phyloP scores from a whole-genome alignment of 2,113 vertebrate species.

The Phrynosoma blainvillii region DNA sequence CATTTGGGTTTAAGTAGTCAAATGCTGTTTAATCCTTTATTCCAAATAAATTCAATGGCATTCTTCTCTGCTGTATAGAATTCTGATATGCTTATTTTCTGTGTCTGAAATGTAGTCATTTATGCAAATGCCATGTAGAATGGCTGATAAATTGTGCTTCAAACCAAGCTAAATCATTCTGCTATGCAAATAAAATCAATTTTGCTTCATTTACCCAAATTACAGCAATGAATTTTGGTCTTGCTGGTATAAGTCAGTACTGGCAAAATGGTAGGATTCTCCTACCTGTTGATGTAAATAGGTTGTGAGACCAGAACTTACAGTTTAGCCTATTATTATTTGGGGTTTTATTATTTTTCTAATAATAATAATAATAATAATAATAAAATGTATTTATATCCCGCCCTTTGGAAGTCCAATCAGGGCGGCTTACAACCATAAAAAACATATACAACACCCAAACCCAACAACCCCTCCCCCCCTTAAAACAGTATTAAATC shows the following conservation, averaged over 20 bases:
- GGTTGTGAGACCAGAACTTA: background rate
- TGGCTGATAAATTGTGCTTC: constrained; percentile 29
- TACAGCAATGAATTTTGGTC: constrained; percentile 3
- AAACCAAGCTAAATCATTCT: constrained; percentile 42
- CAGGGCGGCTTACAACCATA: no score
- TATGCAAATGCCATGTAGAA: constrained; percentile 31
- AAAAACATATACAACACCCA: no score
- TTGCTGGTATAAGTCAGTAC: background rate
- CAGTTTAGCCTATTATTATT: background rate
- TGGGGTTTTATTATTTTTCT: background rate
- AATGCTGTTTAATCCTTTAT: background rate
- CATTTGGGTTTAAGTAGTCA: constrained; percentile 5
- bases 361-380: no score
- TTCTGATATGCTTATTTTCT: constrained; percentile 39
- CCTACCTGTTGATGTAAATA: background rate
- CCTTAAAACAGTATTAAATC: no score
- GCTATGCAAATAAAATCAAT: constrained; percentile 37
- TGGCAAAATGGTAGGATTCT: constrained; percentile 7
- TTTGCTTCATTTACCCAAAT: constrained; percentile 28
- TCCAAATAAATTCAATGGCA: constrained; percentile 39
- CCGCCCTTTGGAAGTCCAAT: no score
- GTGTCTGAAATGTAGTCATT: constrained; percentile 36
- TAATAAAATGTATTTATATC: no score
- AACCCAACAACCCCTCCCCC: no score
- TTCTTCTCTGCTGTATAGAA: background rate